Conservation (phyloP, 2,113 vertebrate genomes). For the Butorides virescens region DNA sequence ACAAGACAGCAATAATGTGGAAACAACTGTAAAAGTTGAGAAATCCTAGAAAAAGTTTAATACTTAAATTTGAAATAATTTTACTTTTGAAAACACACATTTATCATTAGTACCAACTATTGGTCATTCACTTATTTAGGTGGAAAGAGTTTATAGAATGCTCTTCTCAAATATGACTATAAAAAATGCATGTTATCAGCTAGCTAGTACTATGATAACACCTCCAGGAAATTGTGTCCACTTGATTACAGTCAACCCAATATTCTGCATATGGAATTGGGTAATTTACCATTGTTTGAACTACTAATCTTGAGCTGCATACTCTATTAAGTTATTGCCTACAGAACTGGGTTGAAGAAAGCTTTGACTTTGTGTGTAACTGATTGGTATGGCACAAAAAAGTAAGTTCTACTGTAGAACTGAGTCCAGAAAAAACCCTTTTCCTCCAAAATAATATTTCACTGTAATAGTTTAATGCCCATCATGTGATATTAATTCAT, state of each 20-base stretch:
- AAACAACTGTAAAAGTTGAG: slow-evolving; percentile 27
- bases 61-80: slow-evolving; percentile 1
- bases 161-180: slow-evolving; percentile 29
- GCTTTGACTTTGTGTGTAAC: slow-evolving; percentile 72
- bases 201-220: slow-evolving; percentile 24
- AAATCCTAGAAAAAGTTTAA: slow-evolving; percentile 49
- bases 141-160: background rate
- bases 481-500: slow-evolving; percentile 89
- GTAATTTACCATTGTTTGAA: slow-evolving; percentile 90
- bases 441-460: slow-evolving; percentile 65
- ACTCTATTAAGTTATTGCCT: slow-evolving; percentile 77
- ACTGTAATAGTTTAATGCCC: slow-evolving; percentile 84
- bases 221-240: slow-evolving; percentile 41
- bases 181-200: background rate
- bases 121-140: background rate
- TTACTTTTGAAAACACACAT: slow-evolving; percentile 15
- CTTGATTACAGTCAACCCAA: slow-evolving; percentile 31
- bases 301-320: slow-evolving; percentile 76
- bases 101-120: slow-evolving; percentile 45
- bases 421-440: slow-evolving; percentile 55
- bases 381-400: slow-evolving; percentile 82
- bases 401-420: slow-evolving; percentile 73
- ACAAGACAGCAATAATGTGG: slow-evolving; percentile 47
- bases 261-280: slow-evolving; percentile 53
- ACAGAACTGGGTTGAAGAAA: slow-evolving; percentile 72